Base-by-base conservation (phyloP, 1,140 invertebrate species). In the Fopius arisanus region DNA sequence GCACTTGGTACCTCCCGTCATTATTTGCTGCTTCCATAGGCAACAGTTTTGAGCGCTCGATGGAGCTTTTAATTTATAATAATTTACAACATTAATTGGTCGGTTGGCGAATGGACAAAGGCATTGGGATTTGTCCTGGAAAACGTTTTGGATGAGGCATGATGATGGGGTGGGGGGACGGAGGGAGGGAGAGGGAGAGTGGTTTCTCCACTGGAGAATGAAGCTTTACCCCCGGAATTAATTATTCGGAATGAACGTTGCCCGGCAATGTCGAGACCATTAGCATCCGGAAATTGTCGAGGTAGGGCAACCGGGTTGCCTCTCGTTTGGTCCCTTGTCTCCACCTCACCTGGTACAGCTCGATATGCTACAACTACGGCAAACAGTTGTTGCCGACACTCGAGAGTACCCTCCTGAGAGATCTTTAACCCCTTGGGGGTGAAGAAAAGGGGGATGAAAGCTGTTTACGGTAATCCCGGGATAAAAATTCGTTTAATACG, bases 201-300 rank as follows among this genome's bases (percentile, higher is more conserved):
- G 23, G 54, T 21, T 28, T 59, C 14, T 59, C 23, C 23, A 59
- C 54, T 7, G 63, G 40, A 33, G 71, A 75, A 75, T 78, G 72
- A 80, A 80, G 76, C 73, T 68, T 48, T 70, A 78, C 48, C 73
- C 72, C 69, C 73, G 76, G 78, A 83, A 85, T 86, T 86, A 86
- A 87, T 86, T 86, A 86, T 85, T 83, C 79, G 82, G 81, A 85
- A 86, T 83, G 82, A 83, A 83, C 79, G 78, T 79, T 76, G 78
- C 70, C 76, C 37, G 68, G 77, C 80, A 77, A 79, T 82, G 79
- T 79, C 79, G 79, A 80, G 73, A 78, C 82, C 82, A 87, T 87
- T 87, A 87, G 84, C 83, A 82, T 75, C 84, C 84, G 86, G 86
- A 86, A 87, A 87, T 87, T 87, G 84, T 82, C 80, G 74, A 48